Conservation (phyloP, 2,888 invertebrate species). For the Lithophane socia region DNA sequence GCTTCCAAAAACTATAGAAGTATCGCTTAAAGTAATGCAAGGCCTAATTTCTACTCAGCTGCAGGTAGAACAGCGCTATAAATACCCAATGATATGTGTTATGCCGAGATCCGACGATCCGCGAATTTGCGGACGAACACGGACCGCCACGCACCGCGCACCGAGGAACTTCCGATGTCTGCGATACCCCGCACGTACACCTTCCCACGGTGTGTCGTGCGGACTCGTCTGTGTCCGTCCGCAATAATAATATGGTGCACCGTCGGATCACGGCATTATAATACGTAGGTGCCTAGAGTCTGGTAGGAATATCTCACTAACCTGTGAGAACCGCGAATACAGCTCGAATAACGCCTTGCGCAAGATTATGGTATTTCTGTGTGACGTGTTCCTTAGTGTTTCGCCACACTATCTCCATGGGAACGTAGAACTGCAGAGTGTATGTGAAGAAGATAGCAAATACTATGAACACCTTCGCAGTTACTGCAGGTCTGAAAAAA, state of each 20-base stretch:
- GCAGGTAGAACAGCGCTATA: not conserved
- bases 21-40: not conserved
- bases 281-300: no score
- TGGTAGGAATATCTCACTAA: slow-evolving; percentile 62
- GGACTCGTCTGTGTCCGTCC: no score
- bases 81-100: no score
- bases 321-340: slow-evolving; percentile 85
- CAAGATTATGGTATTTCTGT: slow-evolving; percentile 80
- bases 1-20: not conserved
- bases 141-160: no score
- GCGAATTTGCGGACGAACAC: no score
- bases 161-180: no score
- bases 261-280: no score
- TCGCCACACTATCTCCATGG: slow-evolving; percentile 97
- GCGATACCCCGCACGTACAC: no score
- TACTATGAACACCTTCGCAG: slow-evolving; percentile 95
- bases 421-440: slow-evolving; percentile 98
- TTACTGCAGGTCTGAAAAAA: slow-evolving; percentile 92
- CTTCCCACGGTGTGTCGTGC: no score
- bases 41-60: not conserved
- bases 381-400: slow-evolving; percentile 88
- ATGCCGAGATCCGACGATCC: no score
- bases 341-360: slow-evolving; percentile 83
- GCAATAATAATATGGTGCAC: no score
- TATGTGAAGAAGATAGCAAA: slow-evolving; percentile 98